Base-by-base conservation (phyloP, 2,888 invertebrate species). In the Augochlorella aurata region DNA sequence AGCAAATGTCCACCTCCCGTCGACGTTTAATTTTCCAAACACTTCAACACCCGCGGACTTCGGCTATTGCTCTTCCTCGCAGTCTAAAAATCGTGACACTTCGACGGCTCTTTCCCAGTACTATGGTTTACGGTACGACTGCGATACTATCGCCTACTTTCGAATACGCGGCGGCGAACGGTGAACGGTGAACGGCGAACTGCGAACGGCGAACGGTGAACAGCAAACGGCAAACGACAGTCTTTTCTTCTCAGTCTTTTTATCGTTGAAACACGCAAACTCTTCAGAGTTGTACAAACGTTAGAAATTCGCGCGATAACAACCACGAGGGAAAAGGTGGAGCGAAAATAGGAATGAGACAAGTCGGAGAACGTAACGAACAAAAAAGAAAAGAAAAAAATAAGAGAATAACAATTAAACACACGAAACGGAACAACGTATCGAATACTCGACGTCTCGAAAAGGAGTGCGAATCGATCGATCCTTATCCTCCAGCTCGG, bases 401-500 rank as follows among this genome's bases (percentile, higher is more conserved):
- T 61, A 54, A 63, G 58, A 50, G n/a, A 68, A 63, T 18, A 29
- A 66, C 77, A 69, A 74, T 45, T 16, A 47, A 71, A 54, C 58
- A 50, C 52, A 71, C 21, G 44, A 29, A 68, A 76, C 21, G 54
- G 50, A 47, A 70, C 69, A 44, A 50, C 45, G 61, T 70, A 74
- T 68, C 74, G 74, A 69, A 75, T 65, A 68, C 50, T 69, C 84
- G 84, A 84, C 80, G 89, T 89, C 90, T 87, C 87, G 82, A 82
- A 87, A 84, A 81, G 89, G 88, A 90, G 88, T 90, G 89, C 85
- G 87, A 78, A 52, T 77, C 80, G 84, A 84, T 80, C 85, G 84
- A 82, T 83, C 81, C 83, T 75, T 79, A 79, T 79, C 61, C 67
- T 58, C 83, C 69, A 58, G 58, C 58, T 24, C 24, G 58, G 58